These are phyloP conservation scores for Porites australiensis DNA, from an alignment of 64 coral and sea anemone genomes.

Conservation along the genomic window DNA sequence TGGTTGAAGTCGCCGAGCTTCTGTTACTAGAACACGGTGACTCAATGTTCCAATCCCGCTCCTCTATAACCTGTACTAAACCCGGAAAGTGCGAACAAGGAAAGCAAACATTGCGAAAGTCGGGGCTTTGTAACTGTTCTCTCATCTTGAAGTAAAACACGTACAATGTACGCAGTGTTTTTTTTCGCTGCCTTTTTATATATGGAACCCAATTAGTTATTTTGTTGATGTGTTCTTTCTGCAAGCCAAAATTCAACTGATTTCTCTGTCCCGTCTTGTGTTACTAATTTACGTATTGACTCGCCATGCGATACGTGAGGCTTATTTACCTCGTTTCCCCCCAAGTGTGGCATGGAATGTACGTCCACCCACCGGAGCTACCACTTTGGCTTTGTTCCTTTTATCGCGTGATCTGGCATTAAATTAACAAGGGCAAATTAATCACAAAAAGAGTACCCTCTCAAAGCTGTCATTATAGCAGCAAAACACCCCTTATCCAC, in stretches of 20 bases:
- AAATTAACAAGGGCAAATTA: neutral
- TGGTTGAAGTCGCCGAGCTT: neutral
- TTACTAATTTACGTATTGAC: neutral
- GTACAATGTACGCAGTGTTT: neutral
- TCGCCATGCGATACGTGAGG: neutral
- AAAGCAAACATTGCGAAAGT: constrained; percentile 31
- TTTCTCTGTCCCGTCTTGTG: neutral
- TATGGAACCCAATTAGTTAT: neutral
- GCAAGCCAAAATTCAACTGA: neutral
- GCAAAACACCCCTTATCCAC: neutral
- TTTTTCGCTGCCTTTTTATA: neutral
- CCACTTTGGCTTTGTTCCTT: neutral
- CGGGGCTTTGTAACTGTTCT: neutral
- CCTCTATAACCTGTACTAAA: neutral
- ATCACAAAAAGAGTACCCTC: neutral
- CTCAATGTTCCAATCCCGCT: neutral
- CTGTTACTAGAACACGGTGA: neutral
- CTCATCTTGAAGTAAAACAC: constrained; percentile 6
- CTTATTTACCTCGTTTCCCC: neutral
- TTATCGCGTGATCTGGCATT: neutral
- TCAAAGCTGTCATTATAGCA: constrained; percentile 20
- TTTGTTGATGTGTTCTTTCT: constrained; percentile 10
- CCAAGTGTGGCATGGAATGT: neutral
- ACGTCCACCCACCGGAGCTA: neutral
- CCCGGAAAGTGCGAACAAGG: neutral